A percentile compares a stretch with the other conserved stretches of the same genome.
Conservation (phyloP, 2,113 vertebrate species). For the Cyprinodon tularosa region DNA sequence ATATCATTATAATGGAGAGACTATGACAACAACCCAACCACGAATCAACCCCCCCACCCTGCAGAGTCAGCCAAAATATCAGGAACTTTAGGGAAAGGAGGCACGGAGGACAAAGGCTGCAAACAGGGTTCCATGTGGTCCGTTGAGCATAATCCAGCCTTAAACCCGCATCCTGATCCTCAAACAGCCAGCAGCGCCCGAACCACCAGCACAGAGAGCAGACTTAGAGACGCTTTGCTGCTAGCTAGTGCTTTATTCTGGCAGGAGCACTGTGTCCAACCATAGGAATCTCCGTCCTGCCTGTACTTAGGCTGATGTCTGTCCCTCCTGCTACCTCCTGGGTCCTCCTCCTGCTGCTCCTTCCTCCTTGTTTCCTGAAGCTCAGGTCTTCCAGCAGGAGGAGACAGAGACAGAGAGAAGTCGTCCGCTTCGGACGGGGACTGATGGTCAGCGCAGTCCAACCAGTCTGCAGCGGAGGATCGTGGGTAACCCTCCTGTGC, state of each 20-base stretch:
- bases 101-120: too few species aligned
- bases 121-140: too few species aligned
- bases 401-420: slow-evolving; percentile 52
- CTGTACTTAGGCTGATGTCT: slow-evolving; percentile 7
- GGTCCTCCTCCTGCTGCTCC: slow-evolving; percentile 18
- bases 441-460: slow-evolving; percentile 69
- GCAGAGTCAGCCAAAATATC: too few species aligned
- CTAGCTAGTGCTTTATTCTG: slow-evolving; percentile 23
- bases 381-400: slow-evolving; percentile 50
- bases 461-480: slow-evolving; percentile 74
- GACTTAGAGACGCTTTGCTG: neutral
- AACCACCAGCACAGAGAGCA: neutral
- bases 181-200: slow-evolving; percentile 17
- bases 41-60: too few species aligned
- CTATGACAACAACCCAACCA: too few species aligned
- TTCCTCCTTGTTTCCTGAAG: slow-evolving; percentile 40
- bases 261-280: slow-evolving; percentile 51
- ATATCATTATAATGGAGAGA: too few species aligned
- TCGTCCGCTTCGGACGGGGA: slow-evolving; percentile 16
- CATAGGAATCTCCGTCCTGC: slow-evolving; percentile 19
- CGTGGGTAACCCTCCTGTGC: slow-evolving; percentile 71
- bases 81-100: too few species aligned
- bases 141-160: too few species aligned
- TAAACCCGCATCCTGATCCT: neutral
- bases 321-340: neutral